Base-by-base conservation (phyloP, 2,113 vertebrate genomes). In the Leptodactylus fuscus region DNA sequence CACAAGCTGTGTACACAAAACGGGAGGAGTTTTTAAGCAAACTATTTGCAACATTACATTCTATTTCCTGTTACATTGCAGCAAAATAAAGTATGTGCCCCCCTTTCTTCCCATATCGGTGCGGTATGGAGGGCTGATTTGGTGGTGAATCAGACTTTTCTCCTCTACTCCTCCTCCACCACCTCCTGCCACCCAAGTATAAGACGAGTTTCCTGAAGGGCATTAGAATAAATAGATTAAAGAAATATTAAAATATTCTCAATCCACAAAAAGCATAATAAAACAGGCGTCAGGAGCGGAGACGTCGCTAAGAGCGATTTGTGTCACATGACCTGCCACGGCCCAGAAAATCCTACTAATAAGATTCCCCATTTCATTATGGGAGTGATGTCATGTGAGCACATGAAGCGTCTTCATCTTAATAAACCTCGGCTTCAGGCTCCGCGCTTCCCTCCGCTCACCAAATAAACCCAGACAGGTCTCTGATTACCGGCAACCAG, bases 231-330 rank as follows among this genome's bases (percentile, higher is more conserved):
- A 51, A 76, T 10, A 20, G 44, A 29, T 76, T 76, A 76, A 6
- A 76, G 74, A 22, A 76, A 49, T 51, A 16, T 51, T 51, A 12
- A 76, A 32, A 76, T 75, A 76, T 76, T 51, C 46, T 10, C 22
- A 75, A 29, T 46, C n/a, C 38, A 74, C 44, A 75, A 48, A 49
- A 49, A 76, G 48, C 74, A 32, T 51, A 76, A 34, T 53, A 76
- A 76, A 75, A 2, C 41, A n/a, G 22, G 11, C 10, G 2, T 27
- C n/a, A n/a, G n/a, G n/a, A 44, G 41, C 41, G 1, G 11, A 46
- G n/a, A 7, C 5, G 27, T n/a, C 24, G 74, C 74, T 34, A 27
- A 51, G 16, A 34, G 74, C 74, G 16, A 51, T 71, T 4, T 71
- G 34, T 41, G 69, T 22, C 69, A 41, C 36, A 4, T 41, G 69